Evolutionary conservation across 2,797 vertebrate genomes (phyloP), one percentile per base, ranked within the genome.

Genomic region (Varecia variegata): DNA sequence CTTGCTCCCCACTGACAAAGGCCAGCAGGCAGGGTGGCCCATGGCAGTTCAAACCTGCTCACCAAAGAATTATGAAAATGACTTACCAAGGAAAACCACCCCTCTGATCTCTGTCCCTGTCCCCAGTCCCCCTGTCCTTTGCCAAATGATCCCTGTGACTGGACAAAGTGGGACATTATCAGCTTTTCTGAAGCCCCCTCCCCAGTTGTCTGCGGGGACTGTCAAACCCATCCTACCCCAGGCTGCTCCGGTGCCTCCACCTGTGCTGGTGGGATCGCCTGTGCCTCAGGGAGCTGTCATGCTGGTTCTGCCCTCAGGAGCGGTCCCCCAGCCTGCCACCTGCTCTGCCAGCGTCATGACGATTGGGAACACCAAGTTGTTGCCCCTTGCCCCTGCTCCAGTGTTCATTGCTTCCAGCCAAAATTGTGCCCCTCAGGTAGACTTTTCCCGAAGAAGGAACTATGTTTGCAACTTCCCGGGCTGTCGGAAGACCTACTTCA

Each of bases 401-500:
- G 97, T 99, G 45, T 99, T 99, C 97, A 98, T 99, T n/a, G 96
- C 99, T 2, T 98, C 99, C 1, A 99, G 99, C 77, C 99, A 99
- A 96, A 98, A 98, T 96, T 97, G 98, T 0, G 0, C 98, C 32
- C 98, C 99, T 30, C 99, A 99, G 98, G 96, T 99, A 40, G 99
- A 99, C 98, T 99, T 99, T 94, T 99, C 99, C 35, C 99, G 99
- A 89, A 98, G 99, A 58, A 99, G 99, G 5, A 99, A 99, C 97
- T 99, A 99, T 0, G 98, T 99, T 54, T 99, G 99, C 94, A 99
- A 97, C 98, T 99, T 99, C 88, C 98, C 99, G 0, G 99, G 99
- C 81, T 99, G 99, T 98, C 99, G 99, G 98, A 99, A 99, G 98
- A 99, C 99, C 0, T 99, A 99, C 97, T 99, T 99, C 98, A 99